phyloP scores from a whole-genome alignment of 53 echinoderm and acorn worm genomes.

The Astropecten irregularis region DNA sequence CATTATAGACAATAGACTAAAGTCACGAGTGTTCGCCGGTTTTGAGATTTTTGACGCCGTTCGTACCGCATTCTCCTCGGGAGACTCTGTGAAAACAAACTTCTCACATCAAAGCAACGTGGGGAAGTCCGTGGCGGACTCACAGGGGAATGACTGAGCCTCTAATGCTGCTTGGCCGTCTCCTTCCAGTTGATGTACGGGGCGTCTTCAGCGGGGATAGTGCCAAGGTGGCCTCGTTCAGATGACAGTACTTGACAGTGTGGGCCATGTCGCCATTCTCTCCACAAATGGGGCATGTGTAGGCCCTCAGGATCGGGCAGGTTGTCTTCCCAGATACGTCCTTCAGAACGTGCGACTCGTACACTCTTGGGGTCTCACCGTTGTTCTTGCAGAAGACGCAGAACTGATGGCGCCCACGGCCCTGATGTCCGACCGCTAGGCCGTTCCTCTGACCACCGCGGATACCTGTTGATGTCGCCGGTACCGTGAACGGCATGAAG shows the following conservation, averaged over 20 bases:
- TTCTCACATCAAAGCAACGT: no score
- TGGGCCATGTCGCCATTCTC: constrained; percentile 58
- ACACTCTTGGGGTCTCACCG: not conserved
- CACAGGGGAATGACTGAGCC: no score
- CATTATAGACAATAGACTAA: no score
- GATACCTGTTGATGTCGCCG: no score
- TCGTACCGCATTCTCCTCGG: no score
- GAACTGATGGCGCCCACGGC: no score
- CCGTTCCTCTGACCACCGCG: no score
- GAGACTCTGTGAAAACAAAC: no score
- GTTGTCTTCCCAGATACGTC: not conserved
- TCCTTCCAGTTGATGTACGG: constrained; percentile 28
- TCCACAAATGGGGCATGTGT: constrained; percentile 72
- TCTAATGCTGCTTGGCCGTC: not conserved
- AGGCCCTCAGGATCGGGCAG: constrained; percentile 70
- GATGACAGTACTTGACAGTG: constrained; percentile 67
- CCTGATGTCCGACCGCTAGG: no score
- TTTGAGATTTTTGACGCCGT: no score
- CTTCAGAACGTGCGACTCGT: constrained; percentile 6
- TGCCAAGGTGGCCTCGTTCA: not conserved
- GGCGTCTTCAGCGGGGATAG: constrained; percentile 1
- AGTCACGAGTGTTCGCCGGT: no score
- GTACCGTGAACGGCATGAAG: not conserved
- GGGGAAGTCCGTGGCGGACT: no score
- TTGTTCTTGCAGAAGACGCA: constrained; percentile 42